Percentiles rank a stretch among this genome's conserved stretches.
Evolutionary conservation across 2,797 vertebrate species (phyloP).

Genomic region (Siniperca obscura): DNA sequence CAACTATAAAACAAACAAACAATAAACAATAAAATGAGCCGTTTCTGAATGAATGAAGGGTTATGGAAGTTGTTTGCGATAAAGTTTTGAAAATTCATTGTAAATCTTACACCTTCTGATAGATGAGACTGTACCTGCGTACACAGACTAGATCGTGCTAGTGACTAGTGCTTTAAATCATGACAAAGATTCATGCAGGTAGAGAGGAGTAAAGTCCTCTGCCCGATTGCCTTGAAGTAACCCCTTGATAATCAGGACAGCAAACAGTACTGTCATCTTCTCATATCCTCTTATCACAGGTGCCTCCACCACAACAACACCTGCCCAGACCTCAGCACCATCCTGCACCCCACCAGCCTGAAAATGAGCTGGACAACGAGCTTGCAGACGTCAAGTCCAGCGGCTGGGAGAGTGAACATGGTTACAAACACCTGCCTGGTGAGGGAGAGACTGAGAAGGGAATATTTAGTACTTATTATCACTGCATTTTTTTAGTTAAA

Average conservation of each 20-base stretch:
- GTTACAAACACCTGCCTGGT: slow-evolving; percentile 80
- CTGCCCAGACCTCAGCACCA: slow-evolving; percentile 41
- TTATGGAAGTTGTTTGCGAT: not conserved
- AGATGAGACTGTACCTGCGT: not conserved
- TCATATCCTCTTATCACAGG: slow-evolving; percentile 54
- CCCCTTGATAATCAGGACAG: not conserved
- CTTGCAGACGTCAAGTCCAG: slow-evolving; percentile 53
- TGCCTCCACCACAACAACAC: slow-evolving; percentile 50
- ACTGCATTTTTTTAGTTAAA: not conserved
- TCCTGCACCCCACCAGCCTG: slow-evolving; percentile 14
- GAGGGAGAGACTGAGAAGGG: slow-evolving; percentile 42
- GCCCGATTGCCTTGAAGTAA: not conserved
- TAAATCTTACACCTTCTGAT: not conserved
- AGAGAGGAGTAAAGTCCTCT: not conserved
- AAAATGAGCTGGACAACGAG: slow-evolving; percentile 67
- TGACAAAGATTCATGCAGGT: too few relatives aligned
- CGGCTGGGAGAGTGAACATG: slow-evolving; percentile 72
- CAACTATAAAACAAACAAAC: too few relatives aligned
- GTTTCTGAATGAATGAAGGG: not conserved
- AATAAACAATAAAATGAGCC: not conserved
- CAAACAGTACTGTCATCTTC: slow-evolving; percentile 12
- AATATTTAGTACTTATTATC: not conserved
- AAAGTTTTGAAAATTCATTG: not conserved
- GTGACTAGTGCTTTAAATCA: not conserved
- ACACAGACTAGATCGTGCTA: not conserved